Base-by-base conservation (phyloP, 2,888 invertebrate genomes). In the Pyrochroa serraticornis region DNA sequence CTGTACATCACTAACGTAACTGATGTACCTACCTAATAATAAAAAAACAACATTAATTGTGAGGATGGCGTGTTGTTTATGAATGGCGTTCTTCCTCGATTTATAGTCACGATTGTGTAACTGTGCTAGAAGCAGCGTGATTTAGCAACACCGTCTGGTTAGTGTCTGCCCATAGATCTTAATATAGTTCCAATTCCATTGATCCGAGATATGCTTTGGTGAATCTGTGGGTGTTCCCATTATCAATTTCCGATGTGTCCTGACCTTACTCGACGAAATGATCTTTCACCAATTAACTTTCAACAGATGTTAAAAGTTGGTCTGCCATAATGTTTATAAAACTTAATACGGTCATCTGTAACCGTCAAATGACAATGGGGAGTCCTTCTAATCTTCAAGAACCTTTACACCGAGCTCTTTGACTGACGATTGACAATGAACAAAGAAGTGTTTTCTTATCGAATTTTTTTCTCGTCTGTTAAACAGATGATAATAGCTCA, bases 131-230 rank as follows among this genome's bases (percentile, higher is more conserved):
- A 22, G 30, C 31, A 10, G 22, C 8, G 10, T 22, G 7, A 31
- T 42, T 42, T 9, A 22, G 36, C 12, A n/a, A 42, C 7, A 41
- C 42, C 30, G 42, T 42, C 42, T 42, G 42, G 42, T 42, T 42
- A 42, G 12, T 22, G 42, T 42, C 42, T 42, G 31, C 6, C 13
- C 14, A 22, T 41, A 9, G 31, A 30, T 42, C 42, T 42, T 42
- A 30, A 42, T 32, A 42, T 42, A 42, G 42, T 9, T 22, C 9
- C 6, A 3, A 30, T 41, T 41, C 13, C 31, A 8, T 3, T 41
- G 13, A 30, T 41, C 31, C 41, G n/a, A 22, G 22, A 22, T 22
- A 22, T 3, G 22, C 22, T 22, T 10, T 14, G 13, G 22, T 7
- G 14, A 9, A n/a, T 3, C n/a, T 42, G 7, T 7, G 42, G 31